Conservation (phyloP, 2,888 invertebrate species). For the Alloscopus bannaensis region DNA sequence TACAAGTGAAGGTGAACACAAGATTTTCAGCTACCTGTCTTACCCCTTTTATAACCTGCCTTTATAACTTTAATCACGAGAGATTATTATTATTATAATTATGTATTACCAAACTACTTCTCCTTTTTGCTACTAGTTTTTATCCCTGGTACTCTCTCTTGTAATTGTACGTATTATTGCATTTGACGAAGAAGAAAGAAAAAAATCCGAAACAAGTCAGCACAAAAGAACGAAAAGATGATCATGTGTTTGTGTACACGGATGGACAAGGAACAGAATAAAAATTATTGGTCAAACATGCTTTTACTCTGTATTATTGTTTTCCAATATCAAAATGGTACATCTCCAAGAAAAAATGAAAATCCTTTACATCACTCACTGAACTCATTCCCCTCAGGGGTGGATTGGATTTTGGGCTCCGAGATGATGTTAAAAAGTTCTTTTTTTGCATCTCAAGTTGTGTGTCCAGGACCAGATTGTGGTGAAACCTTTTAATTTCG, state of each 20-base stretch:
- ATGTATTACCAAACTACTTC: slow-evolving; percentile 36
- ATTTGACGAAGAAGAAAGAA: no score
- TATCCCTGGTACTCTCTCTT: slow-evolving; percentile 11
- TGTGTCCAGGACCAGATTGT: no score
- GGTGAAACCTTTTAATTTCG: no score
- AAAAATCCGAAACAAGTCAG: neutral
- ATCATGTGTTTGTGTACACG: slow-evolving; percentile 9
- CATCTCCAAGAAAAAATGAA: no score
- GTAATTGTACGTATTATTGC: no score
- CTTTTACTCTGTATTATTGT: slow-evolving; percentile 23
- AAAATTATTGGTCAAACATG: slow-evolving; percentile 31
- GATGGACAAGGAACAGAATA: no score
- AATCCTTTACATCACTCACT: no score
- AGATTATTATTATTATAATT: slow-evolving; percentile 60
- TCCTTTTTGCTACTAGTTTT: slow-evolving; percentile 19
- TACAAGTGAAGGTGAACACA: slow-evolving; percentile 34
- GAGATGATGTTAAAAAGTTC: no score
- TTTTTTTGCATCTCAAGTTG: no score
- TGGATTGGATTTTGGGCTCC: no score
- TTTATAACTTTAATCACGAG: slow-evolving; percentile 54
- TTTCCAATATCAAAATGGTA: neutral
- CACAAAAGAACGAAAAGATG: neutral
- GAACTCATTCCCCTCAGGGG: no score
- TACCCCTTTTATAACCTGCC: slow-evolving; percentile 49
- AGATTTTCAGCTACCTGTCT: slow-evolving; percentile 50